Evolutionary conservation across 2,797 vertebrate genomes (phyloP).

Genomic region (Crocidura indochinensis): DNA sequence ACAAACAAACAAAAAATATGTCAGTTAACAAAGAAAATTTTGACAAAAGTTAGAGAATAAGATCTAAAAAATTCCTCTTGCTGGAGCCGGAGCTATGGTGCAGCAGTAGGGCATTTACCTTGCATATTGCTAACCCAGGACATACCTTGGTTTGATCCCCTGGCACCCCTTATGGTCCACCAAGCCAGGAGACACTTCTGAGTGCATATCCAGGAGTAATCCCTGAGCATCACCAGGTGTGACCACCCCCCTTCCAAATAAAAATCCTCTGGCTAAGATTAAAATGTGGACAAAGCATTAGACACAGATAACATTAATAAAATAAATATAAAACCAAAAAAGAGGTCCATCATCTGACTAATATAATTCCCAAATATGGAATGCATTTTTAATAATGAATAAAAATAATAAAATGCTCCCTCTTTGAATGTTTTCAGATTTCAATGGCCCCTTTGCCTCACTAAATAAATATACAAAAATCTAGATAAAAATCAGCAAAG

Average conservation of each 20-base stretch:
- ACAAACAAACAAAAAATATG: not conserved
- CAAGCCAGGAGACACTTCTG: no score
- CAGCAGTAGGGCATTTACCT: no score
- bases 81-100: not conserved
- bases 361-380: not conserved
- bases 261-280: conserved; percentile 1
- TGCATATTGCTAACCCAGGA: no score
- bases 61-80: not conserved
- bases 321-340: conserved; percentile 6
- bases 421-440: not conserved
- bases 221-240: no score
- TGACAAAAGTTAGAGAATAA: not conserved
- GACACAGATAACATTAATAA: not conserved
- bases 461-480: not conserved
- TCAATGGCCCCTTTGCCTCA: not conserved
- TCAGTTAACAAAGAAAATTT: not conserved
- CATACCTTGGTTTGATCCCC: no score
- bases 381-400: not conserved
- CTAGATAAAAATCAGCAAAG: not conserved
- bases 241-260: not conserved
- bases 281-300: not conserved
- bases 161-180: no score
- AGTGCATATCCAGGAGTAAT: no score
- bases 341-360: not conserved
- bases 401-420: not conserved